These are phyloP conservation scores for Nymphalis io DNA, from an alignment of 1,140 invertebrate species.

Conservation along the genomic window DNA sequence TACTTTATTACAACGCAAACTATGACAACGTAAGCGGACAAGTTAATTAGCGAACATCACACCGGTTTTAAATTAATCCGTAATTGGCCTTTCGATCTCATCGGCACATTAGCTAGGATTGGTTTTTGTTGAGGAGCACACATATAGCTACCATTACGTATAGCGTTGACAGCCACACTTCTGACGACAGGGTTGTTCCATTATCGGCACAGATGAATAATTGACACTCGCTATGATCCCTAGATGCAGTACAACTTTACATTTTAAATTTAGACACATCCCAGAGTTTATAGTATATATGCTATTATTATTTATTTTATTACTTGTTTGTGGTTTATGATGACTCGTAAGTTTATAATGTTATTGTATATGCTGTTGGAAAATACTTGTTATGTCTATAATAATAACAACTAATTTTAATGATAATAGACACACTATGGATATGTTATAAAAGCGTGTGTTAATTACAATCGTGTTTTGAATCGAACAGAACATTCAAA, in stretches of 20 bases:
- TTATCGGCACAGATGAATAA: slow-evolving; percentile 75
- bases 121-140: slow-evolving; percentile 57
- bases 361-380: not conserved
- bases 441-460: not conserved
- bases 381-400: not conserved
- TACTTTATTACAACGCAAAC: slow-evolving; percentile 11
- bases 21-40: not conserved
- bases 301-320: not conserved
- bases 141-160: slow-evolving; percentile 60
- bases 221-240: slow-evolving; percentile 58
- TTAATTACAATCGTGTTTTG: too few relatives aligned
- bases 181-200: slow-evolving; percentile 76
- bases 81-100: slow-evolving; percentile 40
- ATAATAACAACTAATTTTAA: not conserved
- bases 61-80: slow-evolving; percentile 19
- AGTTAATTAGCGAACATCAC: slow-evolving; percentile 7
- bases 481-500: too few relatives aligned
- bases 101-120: slow-evolving; percentile 52
- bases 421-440: not conserved
- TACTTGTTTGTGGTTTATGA: not conserved
- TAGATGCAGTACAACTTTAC: slow-evolving; percentile 46
- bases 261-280: slow-evolving; percentile 17
- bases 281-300: not conserved
- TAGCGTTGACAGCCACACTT: slow-evolving; percentile 70
- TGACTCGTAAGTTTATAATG: not conserved